Evolutionary conservation across 2,797 vertebrate genomes (phyloP), one percentile per base, ranked within the genome.

Genomic region (Arrhamphus sclerolepis): DNA sequence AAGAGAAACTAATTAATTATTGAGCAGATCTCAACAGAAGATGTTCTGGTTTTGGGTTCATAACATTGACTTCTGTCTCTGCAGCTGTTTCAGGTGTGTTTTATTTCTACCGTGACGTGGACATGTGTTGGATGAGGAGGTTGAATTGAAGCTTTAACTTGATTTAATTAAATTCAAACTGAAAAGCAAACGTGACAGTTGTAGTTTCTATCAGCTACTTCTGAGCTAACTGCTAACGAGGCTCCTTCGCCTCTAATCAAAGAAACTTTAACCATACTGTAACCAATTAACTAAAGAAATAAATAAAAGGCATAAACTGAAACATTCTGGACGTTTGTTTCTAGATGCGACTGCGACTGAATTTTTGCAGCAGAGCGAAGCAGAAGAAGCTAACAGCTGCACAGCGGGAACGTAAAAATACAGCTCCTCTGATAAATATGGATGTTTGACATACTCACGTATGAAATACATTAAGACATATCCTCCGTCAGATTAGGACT

Each of bases 381-480:
- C 79, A 80, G 40, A 72, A n/a, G 3, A 44, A 21, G 59, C n/a
- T n/a, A 46, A 46, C 57, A 56, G 44, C 62, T 19, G 58, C 59
- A 56, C 57, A 18, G 42, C 18, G 6, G 1, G 2, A 3, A 29
- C 2, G 1, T n/a, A 43, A 59, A 52, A 26, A 57, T 0, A 10
- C 9, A 8, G 1, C 21, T 0, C 1, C 4, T 7, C 1, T 0
- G 48, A 50, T 2, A 21, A 10, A 53, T 42, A 0, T 5, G 5
- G 5, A 8, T 3, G 22, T 20, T 22, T 40, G 0, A 56, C 10
- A n/a, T 71, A 90, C 89, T 91, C 71, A 90, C 89, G 87, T 70
- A 87, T 87, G 52, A 85, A 88, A 88, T 81, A 85, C 82, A 89
- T 91, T 79, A 90, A 88, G 72, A 7, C 88, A 84, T 89, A 47